phyloP scores from a whole-genome alignment of 2,888 invertebrate species.

The Drosophila hamatofila region DNA sequence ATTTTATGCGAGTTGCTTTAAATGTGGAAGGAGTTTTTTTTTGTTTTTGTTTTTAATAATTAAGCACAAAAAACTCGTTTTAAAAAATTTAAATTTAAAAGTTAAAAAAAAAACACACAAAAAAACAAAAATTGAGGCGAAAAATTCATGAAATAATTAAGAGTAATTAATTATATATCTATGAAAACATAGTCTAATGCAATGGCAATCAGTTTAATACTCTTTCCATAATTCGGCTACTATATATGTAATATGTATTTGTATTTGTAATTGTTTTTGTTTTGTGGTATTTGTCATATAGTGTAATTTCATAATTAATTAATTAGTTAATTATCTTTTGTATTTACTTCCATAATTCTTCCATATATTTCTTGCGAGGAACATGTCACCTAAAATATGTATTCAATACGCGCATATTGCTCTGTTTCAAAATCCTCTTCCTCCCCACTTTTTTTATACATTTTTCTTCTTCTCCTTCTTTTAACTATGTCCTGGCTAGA shows the following conservation, averaged over 20 bases:
- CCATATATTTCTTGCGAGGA: constrained; percentile 71
- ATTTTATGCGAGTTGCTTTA: constrained; percentile 82
- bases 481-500: constrained; percentile 46
- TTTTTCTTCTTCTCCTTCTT: constrained; percentile 33
- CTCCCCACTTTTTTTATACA: constrained; percentile 25
- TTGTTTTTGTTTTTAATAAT: constrained; percentile 17
- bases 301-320: constrained; percentile 3
- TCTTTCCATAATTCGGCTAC: constrained; percentile 64
- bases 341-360: constrained; percentile 17
- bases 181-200: constrained; percentile 34
- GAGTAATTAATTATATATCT: constrained; percentile 20
- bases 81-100: constrained; percentile 38
- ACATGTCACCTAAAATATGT: constrained; percentile 80
- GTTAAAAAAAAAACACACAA: constrained; percentile 2
- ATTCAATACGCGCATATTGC: constrained; percentile 78
- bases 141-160: constrained; percentile 30
- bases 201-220: constrained; percentile 17
- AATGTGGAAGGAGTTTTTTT: constrained; percentile 79
- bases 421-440: constrained; percentile 29
- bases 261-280: constrained; percentile 10
- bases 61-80: constrained; percentile 47
- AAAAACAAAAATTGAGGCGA: constrained; percentile 7
- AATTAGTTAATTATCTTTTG: background rate
- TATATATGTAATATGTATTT: constrained; percentile 39
- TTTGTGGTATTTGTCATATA: background rate